Evolutionary conservation across 2,797 vertebrate genomes (phyloP).

Genomic region (Anisognathus igniventris): DNA sequence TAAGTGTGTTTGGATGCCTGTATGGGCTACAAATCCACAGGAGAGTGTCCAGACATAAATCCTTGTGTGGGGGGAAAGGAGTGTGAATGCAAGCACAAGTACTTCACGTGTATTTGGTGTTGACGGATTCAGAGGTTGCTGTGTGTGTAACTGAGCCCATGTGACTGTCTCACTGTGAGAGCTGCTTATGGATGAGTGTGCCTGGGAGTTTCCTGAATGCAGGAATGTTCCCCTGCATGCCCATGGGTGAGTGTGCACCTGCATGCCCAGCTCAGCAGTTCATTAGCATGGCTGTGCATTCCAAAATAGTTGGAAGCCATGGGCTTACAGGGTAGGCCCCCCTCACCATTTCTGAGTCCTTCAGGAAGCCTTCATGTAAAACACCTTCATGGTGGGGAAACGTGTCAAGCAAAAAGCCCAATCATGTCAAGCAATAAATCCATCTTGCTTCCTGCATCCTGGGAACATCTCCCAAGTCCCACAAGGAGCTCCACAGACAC

Average conservation of each 20-base stretch:
- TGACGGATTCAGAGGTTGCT: background rate
- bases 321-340: background rate
- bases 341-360: background rate
- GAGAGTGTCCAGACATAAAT: background rate
- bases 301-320: background rate
- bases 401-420: too few relatives aligned
- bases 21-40: background rate
- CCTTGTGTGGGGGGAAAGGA: rapidly evolving
- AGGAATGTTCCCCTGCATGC: background rate
- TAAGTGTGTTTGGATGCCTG: background rate
- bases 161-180: background rate
- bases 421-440: background rate
- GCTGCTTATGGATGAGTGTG: background rate
- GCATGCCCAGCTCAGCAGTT: background rate
- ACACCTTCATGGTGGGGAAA: background rate
- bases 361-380: background rate
- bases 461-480: background rate
- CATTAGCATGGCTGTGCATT: background rate
- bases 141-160: background rate
- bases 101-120: background rate
- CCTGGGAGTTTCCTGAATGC: background rate
- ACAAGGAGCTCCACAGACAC: background rate
- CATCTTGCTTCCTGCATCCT: background rate
- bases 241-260: background rate
- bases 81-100: background rate